Conservation (phyloP, 2,113 vertebrate species). For the Illadopsis cleaveri region DNA sequence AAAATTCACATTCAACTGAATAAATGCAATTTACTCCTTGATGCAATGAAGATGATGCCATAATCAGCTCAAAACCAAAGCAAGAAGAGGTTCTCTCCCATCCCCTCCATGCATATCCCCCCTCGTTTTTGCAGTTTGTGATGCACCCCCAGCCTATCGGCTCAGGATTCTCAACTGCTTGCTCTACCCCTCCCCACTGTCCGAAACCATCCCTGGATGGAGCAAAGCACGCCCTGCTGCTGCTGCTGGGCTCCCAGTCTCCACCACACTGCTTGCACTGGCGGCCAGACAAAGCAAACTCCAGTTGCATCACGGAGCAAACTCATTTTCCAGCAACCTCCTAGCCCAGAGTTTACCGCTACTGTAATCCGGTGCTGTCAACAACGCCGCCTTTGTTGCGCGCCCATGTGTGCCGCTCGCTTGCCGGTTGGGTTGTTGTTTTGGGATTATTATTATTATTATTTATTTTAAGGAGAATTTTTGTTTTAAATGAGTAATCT, state of each 20-base stretch:
- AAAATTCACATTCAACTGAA: background rate
- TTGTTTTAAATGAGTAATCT: conserved; percentile 72
- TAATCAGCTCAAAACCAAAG: background rate
- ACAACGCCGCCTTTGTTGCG: conserved; percentile 65
- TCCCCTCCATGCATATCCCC: background rate
- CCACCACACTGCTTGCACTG: conserved; percentile 38
- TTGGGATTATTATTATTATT: background rate
- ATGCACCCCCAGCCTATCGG: background rate
- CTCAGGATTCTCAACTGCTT: background rate
- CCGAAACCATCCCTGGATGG: conserved; percentile 11
- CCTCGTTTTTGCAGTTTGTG: background rate
- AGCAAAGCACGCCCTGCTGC: background rate
- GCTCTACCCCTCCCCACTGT: background rate
- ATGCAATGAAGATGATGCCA: background rate
- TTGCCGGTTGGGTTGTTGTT: background rate
- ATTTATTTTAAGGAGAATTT: conserved; percentile 54
- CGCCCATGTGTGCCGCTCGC: background rate
- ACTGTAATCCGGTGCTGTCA: conserved; percentile 68
- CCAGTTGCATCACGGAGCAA: conserved; percentile 70
- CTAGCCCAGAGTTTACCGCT: conserved; percentile 64
- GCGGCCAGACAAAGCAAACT: conserved; percentile 76
- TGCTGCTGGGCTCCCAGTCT: background rate
- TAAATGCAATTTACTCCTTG: background rate
- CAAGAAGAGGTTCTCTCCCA: background rate
- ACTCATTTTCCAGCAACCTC: conserved; percentile 67